Conservation (phyloP, 2,888 invertebrate species). For the Bombyx huttoni region DNA sequence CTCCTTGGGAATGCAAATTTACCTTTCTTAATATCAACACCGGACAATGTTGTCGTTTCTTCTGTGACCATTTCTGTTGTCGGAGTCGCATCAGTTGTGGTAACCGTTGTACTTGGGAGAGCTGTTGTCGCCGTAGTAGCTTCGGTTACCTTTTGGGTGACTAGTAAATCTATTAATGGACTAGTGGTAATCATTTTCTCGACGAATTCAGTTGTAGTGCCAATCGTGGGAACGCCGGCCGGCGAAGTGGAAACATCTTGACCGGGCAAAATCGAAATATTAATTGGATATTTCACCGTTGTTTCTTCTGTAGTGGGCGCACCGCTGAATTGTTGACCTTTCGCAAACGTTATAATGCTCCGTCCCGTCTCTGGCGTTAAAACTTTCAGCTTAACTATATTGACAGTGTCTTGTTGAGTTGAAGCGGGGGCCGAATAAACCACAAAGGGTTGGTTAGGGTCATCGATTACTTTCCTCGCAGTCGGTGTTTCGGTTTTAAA, state of each 20-base stretch:
- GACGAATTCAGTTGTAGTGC: constrained; percentile 13
- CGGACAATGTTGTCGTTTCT: constrained; percentile 46
- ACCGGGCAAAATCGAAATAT: constrained; percentile 28
- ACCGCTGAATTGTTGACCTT: constrained; percentile 52
- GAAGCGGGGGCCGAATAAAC: constrained; percentile 57
- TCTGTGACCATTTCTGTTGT: constrained; percentile 35
- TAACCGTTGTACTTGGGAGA: constrained; percentile 7
- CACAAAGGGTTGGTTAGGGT: constrained; percentile 49
- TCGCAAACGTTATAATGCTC: constrained; percentile 48
- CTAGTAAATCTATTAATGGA: constrained; percentile 22
- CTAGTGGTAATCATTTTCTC: constrained; percentile 16
- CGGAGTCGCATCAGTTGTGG: constrained; percentile 17
- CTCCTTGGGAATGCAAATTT: constrained; percentile 57
- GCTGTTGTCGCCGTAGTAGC: constrained; percentile 17
- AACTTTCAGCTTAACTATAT: constrained; percentile 41
- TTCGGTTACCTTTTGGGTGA: constrained; percentile 21
- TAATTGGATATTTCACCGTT: constrained; percentile 34
- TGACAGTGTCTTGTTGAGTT: constrained; percentile 37
- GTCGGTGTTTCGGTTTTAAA: constrained; percentile 72
- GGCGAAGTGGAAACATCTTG: constrained; percentile 1
- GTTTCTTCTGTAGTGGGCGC: constrained; percentile 29
- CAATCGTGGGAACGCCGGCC: constrained; percentile 2
- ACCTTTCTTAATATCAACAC: constrained; percentile 40
- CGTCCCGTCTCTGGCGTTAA: constrained; percentile 40
- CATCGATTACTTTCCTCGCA: constrained; percentile 30